Evolutionary conservation across 2,888 invertebrate species (phyloP), one percentile per base, ranked within the genome.

Genomic region (Campoplex capitator): DNA sequence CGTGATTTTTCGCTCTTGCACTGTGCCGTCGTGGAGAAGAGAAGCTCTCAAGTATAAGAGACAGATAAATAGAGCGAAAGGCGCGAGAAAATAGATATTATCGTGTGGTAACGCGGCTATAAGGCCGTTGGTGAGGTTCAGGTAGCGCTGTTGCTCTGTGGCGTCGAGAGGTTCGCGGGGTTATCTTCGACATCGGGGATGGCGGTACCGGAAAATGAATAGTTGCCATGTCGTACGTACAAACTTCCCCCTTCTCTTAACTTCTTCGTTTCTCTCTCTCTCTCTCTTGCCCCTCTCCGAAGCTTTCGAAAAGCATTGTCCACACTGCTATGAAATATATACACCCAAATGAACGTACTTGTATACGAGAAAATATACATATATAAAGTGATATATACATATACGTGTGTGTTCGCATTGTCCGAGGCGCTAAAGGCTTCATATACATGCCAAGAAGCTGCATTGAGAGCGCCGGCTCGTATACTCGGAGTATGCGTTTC

Each of bases 401-500:
- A 13, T 45, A 13, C 48, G n/a, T 32, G n/a, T 32, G 54, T 71
- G 84, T 86, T 86, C 86, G 91, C 92, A 92, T 93, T 93, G 92
- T 92, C 90, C 91, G 87, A 92, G 92, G 93, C 91, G 93, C 89
- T 92, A 92, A 93, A 93, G 92, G 92, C 92, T 91, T 92, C 91
- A 92, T 92, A 92, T 91, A 92, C 90, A 91, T 90, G 91, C 90
- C 91, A 91, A 86, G 82, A 88, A 78, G 73, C 54, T 77, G 75
- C 77, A 79, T 81, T 68, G 75, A 85, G 71, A 85, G 71, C 65
- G 71, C 65, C 42, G 38, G 48, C 51, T 51, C 16, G 71, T 77
- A 67, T 58, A 58, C 79, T 84, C 48, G 83, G 70, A 77, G 82
- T 62, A 80, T 51, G 76, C 71, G 83, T 86, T 23, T 76, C 84